These are phyloP conservation scores for Coregonus suidteri DNA, from an alignment of 2,797 vertebrate species.

Conservation along the genomic window DNA sequence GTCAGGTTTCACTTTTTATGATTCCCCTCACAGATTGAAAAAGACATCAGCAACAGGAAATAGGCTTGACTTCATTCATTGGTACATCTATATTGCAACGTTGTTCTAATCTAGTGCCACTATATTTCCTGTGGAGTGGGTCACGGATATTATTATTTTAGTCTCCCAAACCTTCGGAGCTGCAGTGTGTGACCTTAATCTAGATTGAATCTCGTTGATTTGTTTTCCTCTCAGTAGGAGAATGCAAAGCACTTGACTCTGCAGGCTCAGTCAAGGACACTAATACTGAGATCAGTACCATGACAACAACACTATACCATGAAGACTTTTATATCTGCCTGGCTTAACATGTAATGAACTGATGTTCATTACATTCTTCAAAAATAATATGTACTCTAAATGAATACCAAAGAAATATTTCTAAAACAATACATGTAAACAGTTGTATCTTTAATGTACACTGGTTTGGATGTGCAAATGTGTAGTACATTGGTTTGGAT, in stretches of 20 bases:
- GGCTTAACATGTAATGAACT: neutral
- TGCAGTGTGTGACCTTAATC: no score
- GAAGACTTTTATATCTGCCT: neutral
- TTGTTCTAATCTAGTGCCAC: neutral
- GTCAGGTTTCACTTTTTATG: neutral
- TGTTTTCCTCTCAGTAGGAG: neutral
- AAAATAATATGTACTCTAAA: neutral
- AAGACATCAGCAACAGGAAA: neutral
- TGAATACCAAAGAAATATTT: neutral
- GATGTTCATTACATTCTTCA: neutral
- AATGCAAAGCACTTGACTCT: neutral
- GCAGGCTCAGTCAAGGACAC: neutral
- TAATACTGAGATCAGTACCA: no score
- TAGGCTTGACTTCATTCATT: neutral
- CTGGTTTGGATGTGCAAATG: neutral
- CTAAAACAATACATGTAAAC: neutral
- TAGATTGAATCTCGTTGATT: neutral
- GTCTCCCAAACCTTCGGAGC: no score
- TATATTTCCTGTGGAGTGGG: neutral
- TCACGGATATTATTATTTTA: neutral
- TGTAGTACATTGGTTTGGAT: no score
- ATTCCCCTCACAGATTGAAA: neutral
- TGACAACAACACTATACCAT: no score
- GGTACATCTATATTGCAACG: neutral
- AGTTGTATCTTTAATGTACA: neutral